Evolutionary conservation across 92 coral and sea anemone genomes (phyloP).

Genomic region (Zoanthus solanderi): DNA sequence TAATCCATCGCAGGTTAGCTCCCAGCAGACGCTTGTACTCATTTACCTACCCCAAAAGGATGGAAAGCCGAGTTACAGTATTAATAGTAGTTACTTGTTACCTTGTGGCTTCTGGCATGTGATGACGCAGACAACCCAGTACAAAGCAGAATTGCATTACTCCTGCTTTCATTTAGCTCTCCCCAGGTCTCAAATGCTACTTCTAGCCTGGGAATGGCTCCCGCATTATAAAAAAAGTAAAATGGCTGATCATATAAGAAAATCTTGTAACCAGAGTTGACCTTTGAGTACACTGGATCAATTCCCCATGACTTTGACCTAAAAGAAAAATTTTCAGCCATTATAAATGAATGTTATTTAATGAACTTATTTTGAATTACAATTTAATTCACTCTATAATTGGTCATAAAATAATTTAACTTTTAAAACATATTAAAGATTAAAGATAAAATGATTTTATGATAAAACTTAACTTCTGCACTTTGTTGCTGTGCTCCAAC

Average conservation of each 20-base stretch:
- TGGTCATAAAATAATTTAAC: no score
- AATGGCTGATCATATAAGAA: slow-evolving; percentile 76
- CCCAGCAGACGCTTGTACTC: no score
- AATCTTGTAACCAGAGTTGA: slow-evolving; percentile 88
- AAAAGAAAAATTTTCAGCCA: neutral
- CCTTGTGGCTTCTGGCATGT: slow-evolving; percentile 95
- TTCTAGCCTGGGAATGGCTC: slow-evolving; percentile 81
- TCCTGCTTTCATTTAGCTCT: slow-evolving; percentile 75
- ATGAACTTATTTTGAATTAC: neutral
- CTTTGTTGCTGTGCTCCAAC: no score
- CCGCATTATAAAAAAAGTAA: slow-evolving; percentile 81
- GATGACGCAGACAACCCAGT: slow-evolving; percentile 96
- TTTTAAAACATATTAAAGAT: no score
- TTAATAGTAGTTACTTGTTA: neutral
- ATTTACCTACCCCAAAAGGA: no score
- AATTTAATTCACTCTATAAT: no score
- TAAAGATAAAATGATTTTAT: no score
- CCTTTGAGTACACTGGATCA: slow-evolving; percentile 91
- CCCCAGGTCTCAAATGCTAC: slow-evolving; percentile 99
- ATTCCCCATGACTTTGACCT: slow-evolving; percentile 81
- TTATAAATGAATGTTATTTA: neutral
- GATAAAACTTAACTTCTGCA: no score
- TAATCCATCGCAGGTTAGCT: no score
- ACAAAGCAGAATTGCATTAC: slow-evolving; percentile 86
- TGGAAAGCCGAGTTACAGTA: no score